Evolutionary conservation across 1,140 invertebrate genomes (phyloP).

Genomic region (Euura lappo): DNA sequence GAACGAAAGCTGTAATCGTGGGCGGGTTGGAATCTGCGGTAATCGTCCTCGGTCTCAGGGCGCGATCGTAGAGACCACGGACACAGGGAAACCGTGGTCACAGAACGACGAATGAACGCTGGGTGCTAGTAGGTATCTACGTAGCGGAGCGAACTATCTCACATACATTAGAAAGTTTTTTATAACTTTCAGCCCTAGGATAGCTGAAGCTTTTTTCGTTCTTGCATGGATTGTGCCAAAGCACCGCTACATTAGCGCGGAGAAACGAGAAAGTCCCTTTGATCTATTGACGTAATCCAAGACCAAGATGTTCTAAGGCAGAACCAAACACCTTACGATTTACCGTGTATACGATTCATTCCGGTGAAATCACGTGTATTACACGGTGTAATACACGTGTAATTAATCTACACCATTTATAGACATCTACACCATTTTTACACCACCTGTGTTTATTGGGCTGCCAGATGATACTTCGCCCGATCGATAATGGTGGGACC

Average conservation of each 20-base stretch:
- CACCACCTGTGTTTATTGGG: too few relatives aligned
- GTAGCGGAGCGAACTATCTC: slow-evolving; percentile 31
- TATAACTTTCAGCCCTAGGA: slow-evolving; percentile 43
- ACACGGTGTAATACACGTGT: too few relatives aligned
- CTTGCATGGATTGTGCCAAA: neutral
- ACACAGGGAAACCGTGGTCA: slow-evolving; percentile 31
- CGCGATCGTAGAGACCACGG: slow-evolving; percentile 41
- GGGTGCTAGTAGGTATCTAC: neutral
- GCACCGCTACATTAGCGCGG: neutral
- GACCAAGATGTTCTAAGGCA: slow-evolving; percentile 7
- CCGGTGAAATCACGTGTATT: slow-evolving; percentile 54
- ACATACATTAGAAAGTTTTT: slow-evolving; percentile 54
- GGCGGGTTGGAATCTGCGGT: slow-evolving; percentile 20
- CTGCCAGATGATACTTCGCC: slow-evolving; percentile 55
- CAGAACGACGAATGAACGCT: slow-evolving; percentile 40
- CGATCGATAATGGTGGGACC: slow-evolving; percentile 44
- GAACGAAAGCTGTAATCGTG: neutral
- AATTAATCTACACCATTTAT: too few relatives aligned
- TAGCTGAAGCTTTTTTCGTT: neutral
- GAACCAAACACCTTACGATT: slow-evolving; percentile 48
- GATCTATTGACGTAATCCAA: slow-evolving; percentile 2
- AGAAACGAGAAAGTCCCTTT: slow-evolving; percentile 1
- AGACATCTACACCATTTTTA: too few relatives aligned
- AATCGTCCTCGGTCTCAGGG: slow-evolving; percentile 35
- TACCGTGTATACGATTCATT: slow-evolving; percentile 27